A percentile compares a stretch with the other conserved stretches of the same genome.
These are phyloP conservation scores for Caenorhabditis sp. DNA, from an alignment of 2,888 invertebrate species.

Conservation along the genomic window DNA sequence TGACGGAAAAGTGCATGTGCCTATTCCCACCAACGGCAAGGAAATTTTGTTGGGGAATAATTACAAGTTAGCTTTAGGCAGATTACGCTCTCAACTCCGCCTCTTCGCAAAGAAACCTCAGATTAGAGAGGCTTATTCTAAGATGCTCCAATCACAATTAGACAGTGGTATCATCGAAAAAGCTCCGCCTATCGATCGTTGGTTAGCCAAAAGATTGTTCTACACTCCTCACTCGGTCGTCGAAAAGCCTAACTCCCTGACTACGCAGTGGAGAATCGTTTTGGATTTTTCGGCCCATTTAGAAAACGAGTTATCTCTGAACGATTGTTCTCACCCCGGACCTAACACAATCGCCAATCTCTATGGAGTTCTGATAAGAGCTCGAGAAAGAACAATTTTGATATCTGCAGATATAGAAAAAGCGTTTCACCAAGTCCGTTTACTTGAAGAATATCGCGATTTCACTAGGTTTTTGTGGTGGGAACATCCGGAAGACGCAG, in stretches of 20 bases:
- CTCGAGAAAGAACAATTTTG: not conserved
- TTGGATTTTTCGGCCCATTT: not conserved
- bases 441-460: slow-evolving; percentile 41
- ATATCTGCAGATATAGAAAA: slow-evolving; percentile 42
- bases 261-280: not conserved
- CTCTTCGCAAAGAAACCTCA: too few relatives aligned
- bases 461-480: slow-evolving; percentile 45
- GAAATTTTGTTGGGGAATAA: not conserved
- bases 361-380: not conserved
- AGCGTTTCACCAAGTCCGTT: slow-evolving; percentile 44
- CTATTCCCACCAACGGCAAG: not conserved
- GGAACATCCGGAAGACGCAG: not conserved
- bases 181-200: not conserved
- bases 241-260: not conserved
- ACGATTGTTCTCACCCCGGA: not conserved
- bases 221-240: not conserved
- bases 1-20: not conserved
- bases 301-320: not conserved
- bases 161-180: not conserved
- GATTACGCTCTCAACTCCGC: too few relatives aligned
- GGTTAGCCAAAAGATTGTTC: not conserved
- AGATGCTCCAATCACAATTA: not conserved
- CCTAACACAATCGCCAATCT: not conserved
- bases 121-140: not conserved
- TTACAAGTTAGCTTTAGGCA: not conserved